Evolutionary conservation across 2,888 invertebrate species (phyloP), one percentile per base, ranked within the genome.

Genomic region (Drosophila mercatorum): DNA sequence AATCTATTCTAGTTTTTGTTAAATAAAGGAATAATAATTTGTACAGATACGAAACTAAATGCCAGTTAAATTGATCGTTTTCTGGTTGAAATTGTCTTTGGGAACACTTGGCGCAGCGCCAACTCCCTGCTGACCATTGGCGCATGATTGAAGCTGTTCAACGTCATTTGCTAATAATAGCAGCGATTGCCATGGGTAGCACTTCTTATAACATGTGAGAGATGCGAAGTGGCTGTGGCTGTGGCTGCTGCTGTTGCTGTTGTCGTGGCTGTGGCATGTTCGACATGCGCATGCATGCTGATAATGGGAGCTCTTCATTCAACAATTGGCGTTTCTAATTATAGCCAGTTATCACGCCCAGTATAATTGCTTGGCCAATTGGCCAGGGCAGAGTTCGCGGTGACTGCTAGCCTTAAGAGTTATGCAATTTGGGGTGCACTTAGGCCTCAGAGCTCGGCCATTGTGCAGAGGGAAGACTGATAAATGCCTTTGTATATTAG

Each of bases 401-500:
- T 38, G 57, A 43, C 44, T 31, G 31, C 17, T 38, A 2, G 6
- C 22, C n/a, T 8, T 1, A 14, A 11, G 17, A 12, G 34, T n/a
- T 22, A 17, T 14, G 40, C 57, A 58, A 31, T 22, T 52, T 59
- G 36, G 34, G 34, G 5, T 22, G 11, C 17, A 28, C 34, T 22
- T 22, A 14, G 31, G n/a, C 3, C 10, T 17, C 11, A 47, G 12
- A 31, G n/a, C 14, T 47, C 7, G 26, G 31, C 44, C 56, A 60
- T 57, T 47, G 62, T 11, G 2, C 0, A 8, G 5, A 14, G 11
- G 28, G 61, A 43, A 40, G 41, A 41, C 58, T 75, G 79, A 68
- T 75, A 64, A 72, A 80, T 75, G 78, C 41, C 57, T 36, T 73
- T 38, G 47, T 55, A 64, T 72, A 89, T 86, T 83, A 87, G 81